These are phyloP conservation scores for Phacellophora camtschatica DNA, from an alignment of 30 jellyfish, hydroid and myxozoan genomes.

Conservation along the genomic window DNA sequence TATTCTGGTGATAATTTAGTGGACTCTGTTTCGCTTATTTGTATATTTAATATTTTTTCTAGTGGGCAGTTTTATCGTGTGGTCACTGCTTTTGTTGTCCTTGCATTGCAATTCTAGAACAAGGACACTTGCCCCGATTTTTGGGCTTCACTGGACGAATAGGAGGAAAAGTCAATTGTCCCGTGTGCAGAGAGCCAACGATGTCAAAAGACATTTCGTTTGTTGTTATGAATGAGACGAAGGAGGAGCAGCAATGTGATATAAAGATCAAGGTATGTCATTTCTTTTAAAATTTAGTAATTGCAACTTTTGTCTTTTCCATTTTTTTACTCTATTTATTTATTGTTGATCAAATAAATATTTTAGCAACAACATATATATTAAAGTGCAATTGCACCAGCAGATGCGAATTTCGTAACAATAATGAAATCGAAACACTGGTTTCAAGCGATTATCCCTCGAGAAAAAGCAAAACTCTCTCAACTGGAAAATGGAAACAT, in stretches of 20 bases:
- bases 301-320: no score
- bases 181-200: conserved; percentile 80
- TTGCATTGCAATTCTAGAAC: conserved; percentile 57
- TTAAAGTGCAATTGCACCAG: no score
- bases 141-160: background rate
- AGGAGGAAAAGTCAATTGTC: conserved; percentile 55
- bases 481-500: no score
- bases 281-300: no score
- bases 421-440: no score
- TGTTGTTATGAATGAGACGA: conserved; percentile 51
- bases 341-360: no score
- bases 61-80: conserved; percentile 96
- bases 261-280: conserved; percentile 45
- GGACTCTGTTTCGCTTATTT: background rate
- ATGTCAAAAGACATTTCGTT: conserved; percentile 57
- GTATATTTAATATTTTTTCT: background rate
- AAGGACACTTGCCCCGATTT: background rate
- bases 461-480: no score
- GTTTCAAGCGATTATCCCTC: no score
- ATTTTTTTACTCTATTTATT: no score
- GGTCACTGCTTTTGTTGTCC: conserved; percentile 90
- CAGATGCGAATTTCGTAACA: no score
- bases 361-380: no score
- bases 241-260: background rate
- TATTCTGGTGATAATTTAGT: background rate